Base-by-base conservation (phyloP, 2,113 vertebrate species). In the Gallinago media region DNA sequence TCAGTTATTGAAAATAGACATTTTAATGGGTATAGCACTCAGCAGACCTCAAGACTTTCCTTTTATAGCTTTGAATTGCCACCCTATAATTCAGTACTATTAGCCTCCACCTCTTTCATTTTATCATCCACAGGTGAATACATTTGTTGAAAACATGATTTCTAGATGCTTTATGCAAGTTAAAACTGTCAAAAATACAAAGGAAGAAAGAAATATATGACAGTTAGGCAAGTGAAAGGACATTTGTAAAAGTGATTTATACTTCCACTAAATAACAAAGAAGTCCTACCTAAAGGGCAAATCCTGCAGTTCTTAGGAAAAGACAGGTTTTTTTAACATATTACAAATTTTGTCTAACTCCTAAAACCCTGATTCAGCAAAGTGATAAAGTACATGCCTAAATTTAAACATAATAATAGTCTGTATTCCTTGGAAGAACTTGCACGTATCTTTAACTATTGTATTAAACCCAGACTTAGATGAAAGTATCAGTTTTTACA, bases 101-200 rank as follows among this genome's bases (percentile, higher is more conserved):
- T 96, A 97, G 89, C 95, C 65, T 88, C 93, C 72, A 96, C 83
- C 94, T 97, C 88, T 97, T 97, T 85, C 86, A 95, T 94, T 96
- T 95, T 94, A 80, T 92, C 87, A 98, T 95, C 97, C 88, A 91
- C 93, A 95, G 92, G 88, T 95, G 92, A 88, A 91, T 97, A 96
- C 95, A 96, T 97, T 97, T 97, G 96, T 97, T 97, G 92, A 97
- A 98, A 98, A 96, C 94, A 88, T 77, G 82, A 89, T 96, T 87
- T 96, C 95, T 92, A 67, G 67, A 82, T 94, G 88, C 76, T 96
- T 96, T 96, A 86, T 96, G 81, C 92, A 90, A 95, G 70, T 95
- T 96, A 89, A 95, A 96, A 75, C 95, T 97, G 96, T 93, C 91
- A 95, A 74, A 93, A 97, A 95, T 67, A 97, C 94, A 97, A 97